Conservation (phyloP, 2,797 vertebrate species). For the Cottoperca gobio region DNA sequence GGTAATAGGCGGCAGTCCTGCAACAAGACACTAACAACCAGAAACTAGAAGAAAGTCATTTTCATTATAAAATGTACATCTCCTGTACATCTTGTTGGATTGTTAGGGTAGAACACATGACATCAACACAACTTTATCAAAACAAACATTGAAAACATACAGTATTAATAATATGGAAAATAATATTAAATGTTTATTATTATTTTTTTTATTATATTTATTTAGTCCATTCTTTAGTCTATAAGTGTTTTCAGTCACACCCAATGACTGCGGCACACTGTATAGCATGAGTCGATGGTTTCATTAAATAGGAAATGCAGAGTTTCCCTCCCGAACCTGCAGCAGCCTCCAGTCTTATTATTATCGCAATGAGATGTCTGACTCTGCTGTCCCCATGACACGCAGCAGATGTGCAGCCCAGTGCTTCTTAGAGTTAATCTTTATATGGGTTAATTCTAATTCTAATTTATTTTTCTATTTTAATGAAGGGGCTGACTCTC, state of each 20-base stretch:
- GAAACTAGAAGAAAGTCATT: no score
- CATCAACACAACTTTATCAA: background rate
- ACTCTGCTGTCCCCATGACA: constrained; percentile 33
- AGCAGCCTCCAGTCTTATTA: no score
- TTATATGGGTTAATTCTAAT: constrained; percentile 8
- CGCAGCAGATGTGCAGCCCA: constrained; percentile 9
- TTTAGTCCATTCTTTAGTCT: background rate
- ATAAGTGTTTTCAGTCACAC: background rate
- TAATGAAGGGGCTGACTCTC: constrained; percentile 3
- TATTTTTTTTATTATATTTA: no score
- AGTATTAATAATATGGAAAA: background rate
- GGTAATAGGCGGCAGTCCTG: no score
- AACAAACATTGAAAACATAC: background rate
- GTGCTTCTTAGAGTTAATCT: constrained; percentile 10
- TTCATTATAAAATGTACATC: no score
- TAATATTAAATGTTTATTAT: background rate
- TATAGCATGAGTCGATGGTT: constrained; percentile 1
- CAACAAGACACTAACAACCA: no score
- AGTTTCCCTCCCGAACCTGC: no score
- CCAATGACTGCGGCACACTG: background rate
- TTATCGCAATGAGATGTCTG: constrained; percentile 49
- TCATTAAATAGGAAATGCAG: no score
- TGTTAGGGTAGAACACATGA: background rate
- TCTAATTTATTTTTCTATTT: constrained; percentile 11
- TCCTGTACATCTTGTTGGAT: background rate